A percentile compares a stretch with the other conserved stretches of the same genome.
phyloP scores from a whole-genome alignment of 1,140 invertebrate genomes.

The Aethina tumida region DNA sequence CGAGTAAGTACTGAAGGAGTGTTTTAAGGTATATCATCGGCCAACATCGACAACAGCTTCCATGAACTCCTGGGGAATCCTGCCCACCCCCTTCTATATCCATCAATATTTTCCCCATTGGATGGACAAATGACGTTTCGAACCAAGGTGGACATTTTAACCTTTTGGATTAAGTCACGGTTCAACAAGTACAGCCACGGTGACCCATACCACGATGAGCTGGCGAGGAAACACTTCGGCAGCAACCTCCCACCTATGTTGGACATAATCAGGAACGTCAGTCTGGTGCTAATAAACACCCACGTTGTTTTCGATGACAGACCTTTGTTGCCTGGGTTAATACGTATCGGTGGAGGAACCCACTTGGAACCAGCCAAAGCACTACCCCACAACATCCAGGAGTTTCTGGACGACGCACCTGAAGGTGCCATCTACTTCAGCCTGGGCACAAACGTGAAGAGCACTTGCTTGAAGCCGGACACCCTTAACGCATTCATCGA shows the following conservation, averaged over 20 bases:
- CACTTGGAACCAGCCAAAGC: slow-evolving; percentile 7
- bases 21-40: too few species aligned
- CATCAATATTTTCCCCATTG: slow-evolving; percentile 18
- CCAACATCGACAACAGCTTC: too few species aligned
- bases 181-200: not conserved
- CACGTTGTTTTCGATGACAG: slow-evolving; percentile 7
- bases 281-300: slow-evolving; percentile 10
- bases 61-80: too few species aligned
- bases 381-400: slow-evolving; percentile 34
- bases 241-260: slow-evolving; percentile 20
- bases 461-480: slow-evolving; percentile 22
- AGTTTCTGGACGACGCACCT: slow-evolving; percentile 35
- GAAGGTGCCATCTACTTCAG: slow-evolving; percentile 47
- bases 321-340: slow-evolving; percentile 3
- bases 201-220: slow-evolving; percentile 25
- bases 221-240: slow-evolving; percentile 37
- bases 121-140: slow-evolving; percentile 31
- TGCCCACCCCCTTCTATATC: too few species aligned
- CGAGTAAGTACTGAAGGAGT: too few species aligned
- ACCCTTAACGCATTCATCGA: slow-evolving; percentile 21
- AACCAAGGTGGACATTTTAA: slow-evolving; percentile 29
- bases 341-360: slow-evolving; percentile 20
- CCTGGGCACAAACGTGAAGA: slow-evolving; percentile 39
- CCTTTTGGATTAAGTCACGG: not conserved
- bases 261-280: slow-evolving; percentile 16